Percentiles rank a stretch among this genome's conserved stretches.
Evolutionary conservation across 2,888 invertebrate genomes (phyloP).

Genomic region (Drosophila cracens): DNA sequence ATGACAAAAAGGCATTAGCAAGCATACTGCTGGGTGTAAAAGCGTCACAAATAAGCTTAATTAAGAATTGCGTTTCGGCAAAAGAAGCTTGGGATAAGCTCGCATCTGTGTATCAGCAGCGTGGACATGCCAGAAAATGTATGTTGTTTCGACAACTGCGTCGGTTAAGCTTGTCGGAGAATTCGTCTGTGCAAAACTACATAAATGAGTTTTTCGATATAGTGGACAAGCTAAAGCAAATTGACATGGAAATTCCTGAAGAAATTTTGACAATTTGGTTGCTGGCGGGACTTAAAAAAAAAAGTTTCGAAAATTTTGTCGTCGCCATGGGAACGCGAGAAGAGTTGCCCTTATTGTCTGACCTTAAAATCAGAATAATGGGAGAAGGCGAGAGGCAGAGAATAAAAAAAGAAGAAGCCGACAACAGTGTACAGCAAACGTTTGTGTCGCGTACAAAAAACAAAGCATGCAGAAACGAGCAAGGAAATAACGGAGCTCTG

Average conservation of each 20-base stretch:
- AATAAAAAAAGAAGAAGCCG: not conserved
- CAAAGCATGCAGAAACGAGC: no score
- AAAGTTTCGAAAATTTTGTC: not conserved
- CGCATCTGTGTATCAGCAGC: not conserved
- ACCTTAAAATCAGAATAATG: conserved; percentile 1
- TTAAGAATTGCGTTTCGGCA: not conserved
- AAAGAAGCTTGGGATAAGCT: conserved; percentile 12
- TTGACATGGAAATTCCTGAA: not conserved
- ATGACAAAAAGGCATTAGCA: not conserved
- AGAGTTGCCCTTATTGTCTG: no score
- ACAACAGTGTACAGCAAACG: not conserved
- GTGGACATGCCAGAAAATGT: conserved; percentile 6
- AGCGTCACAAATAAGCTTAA: not conserved
- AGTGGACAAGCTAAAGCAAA: not conserved
- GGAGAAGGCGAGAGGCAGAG: conserved; percentile 3
- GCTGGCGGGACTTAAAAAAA: not conserved
- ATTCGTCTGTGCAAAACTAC: not conserved
- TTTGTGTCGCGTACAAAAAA: not conserved
- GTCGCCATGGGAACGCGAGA: no score
- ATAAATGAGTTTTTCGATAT: not conserved
- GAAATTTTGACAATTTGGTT: not conserved
- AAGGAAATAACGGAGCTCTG: not conserved
- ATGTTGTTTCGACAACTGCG: not conserved
- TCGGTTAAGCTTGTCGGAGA: not conserved
- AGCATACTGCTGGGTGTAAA: not conserved